phyloP scores from a whole-genome alignment of 2,888 invertebrate species.

The Heliconius aoede region DNA sequence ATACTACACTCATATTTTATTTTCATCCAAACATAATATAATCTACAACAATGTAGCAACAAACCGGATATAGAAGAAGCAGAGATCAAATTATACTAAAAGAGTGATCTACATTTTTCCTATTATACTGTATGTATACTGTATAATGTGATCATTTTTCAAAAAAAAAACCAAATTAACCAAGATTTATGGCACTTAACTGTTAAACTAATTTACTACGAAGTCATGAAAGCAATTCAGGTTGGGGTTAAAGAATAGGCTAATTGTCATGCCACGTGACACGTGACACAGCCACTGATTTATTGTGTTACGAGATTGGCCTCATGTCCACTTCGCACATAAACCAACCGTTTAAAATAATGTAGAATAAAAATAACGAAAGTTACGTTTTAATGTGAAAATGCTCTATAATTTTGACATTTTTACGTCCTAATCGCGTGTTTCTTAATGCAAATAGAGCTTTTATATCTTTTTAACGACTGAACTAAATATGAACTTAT shows the following conservation, averaged over 20 bases:
- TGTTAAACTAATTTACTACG: constrained; percentile 18
- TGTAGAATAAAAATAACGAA: constrained; percentile 44
- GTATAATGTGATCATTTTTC: neutral
- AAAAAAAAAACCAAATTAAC: neutral
- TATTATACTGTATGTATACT: too few relatives aligned
- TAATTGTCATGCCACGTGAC: constrained; percentile 57
- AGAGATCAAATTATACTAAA: neutral
- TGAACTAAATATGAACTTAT: constrained; percentile 8
- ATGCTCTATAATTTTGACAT: constrained; percentile 22
- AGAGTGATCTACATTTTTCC: neutral
- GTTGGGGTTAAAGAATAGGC: constrained; percentile 25
- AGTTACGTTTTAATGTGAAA: constrained; percentile 28
- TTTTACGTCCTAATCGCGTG: constrained; percentile 28
- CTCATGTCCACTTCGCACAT: constrained; percentile 47
- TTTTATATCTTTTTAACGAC: constrained; percentile 28
- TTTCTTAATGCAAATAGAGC: constrained; percentile 23
- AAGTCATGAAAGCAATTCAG: neutral
- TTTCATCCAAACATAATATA: neutral
- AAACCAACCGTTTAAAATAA: constrained; percentile 50
- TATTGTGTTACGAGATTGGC: constrained; percentile 47
- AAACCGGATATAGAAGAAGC: neutral
- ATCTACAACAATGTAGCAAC: neutral
- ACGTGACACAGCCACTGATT: constrained; percentile 50
- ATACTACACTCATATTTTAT: neutral
- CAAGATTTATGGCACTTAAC: constrained; percentile 1